A percentile compares a stretch with the other conserved stretches of the same genome.
Evolutionary conservation across 2,113 vertebrate species (phyloP).

Genomic region (Clarias macrocephalus): DNA sequence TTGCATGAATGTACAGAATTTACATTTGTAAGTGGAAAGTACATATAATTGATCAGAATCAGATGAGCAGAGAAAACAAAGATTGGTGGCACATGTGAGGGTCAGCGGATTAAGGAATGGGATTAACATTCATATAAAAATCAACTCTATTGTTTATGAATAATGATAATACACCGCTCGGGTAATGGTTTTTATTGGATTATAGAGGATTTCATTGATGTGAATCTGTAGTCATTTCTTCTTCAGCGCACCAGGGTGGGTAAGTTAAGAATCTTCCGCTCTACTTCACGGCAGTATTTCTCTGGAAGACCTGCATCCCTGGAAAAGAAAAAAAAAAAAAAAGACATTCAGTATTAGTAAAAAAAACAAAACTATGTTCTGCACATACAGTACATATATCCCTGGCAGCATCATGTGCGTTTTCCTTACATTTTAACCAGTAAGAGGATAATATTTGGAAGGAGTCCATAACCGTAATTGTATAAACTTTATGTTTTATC

Average conservation of each 20-base stretch:
- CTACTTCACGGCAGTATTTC: constrained; percentile 81
- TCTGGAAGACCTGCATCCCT: constrained; percentile 81
- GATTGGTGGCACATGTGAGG: neutral
- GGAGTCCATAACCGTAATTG: neutral
- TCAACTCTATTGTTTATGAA: neutral
- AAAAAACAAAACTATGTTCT: neutral
- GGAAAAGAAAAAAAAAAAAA: constrained; percentile 35
- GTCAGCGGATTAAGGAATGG: neutral
- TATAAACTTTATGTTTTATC: neutral
- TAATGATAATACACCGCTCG: neutral
- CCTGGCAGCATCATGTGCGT: too few species aligned
- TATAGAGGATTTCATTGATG: neutral
- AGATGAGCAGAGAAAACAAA: neutral
- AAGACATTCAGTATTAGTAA: neutral
- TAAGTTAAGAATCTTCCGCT: constrained; percentile 64
- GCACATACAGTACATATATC: neutral
- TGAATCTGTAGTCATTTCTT: neutral
- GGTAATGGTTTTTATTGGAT: neutral
- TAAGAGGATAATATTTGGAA: neutral
- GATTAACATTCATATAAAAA: neutral
- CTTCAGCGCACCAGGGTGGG: constrained; percentile 42
- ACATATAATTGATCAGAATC: neutral
- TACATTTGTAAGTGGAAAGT: neutral
- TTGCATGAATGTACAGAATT: neutral
- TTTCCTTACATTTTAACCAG: neutral